Conservation (phyloP, 2,888 invertebrate genomes). For the Strigamia maritima region DNA sequence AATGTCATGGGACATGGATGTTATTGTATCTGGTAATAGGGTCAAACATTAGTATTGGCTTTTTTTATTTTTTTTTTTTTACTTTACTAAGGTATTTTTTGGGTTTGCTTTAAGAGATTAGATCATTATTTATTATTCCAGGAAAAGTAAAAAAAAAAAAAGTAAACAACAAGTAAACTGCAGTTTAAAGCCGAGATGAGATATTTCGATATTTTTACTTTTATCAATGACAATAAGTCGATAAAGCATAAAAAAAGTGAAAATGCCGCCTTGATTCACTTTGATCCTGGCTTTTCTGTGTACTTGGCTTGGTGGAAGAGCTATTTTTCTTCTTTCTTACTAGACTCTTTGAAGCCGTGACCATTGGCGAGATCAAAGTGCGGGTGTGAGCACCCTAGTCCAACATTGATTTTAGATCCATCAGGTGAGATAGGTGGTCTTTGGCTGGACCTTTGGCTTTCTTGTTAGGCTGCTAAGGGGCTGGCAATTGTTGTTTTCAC, state of each 20-base stretch:
- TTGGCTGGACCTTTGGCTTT: constrained; percentile 4
- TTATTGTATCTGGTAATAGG: no score
- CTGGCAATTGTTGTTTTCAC: background rate
- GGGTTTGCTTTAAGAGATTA: no score
- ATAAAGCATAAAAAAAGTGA: background rate
- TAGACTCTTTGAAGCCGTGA: background rate
- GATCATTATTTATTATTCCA: no score
- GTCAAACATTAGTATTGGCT: no score
- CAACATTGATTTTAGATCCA: constrained; percentile 4
- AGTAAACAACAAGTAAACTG: no score
- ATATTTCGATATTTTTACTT: no score
- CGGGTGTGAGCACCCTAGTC: background rate
- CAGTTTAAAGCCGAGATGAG: no score
- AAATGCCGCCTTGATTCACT: constrained; percentile 4
- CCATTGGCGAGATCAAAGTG: constrained; percentile 4
- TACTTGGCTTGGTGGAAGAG: constrained; percentile 2
- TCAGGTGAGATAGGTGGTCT: constrained; percentile 4
- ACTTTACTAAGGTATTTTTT: no score
- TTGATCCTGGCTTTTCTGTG: background rate
- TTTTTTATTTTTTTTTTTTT: no score
- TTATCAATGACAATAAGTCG: background rate
- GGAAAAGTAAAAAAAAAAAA: no score
- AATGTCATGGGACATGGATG: no score
- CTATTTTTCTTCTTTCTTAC: background rate
- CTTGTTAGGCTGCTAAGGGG: background rate